Percentiles rank a stretch among this genome's conserved stretches.
Evolutionary conservation across 1,140 invertebrate genomes (phyloP).

Genomic region (Leptinotarsa defecta): DNA sequence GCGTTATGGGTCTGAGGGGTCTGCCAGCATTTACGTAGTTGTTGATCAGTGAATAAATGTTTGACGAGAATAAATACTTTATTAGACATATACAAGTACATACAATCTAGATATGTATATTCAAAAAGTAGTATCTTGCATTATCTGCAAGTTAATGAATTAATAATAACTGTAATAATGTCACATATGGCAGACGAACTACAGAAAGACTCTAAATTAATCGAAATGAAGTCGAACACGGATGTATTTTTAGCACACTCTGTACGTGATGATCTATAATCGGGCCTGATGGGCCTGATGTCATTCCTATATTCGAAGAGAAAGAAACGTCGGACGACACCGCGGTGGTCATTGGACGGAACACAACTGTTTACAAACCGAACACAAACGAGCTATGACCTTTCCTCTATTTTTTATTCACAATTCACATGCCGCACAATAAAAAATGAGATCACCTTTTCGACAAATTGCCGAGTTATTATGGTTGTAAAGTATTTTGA

Average conservation of each 20-base stretch:
- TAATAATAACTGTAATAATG: no score
- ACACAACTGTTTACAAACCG: not conserved
- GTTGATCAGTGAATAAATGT: no score
- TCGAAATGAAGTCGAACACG: no score
- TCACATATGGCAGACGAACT: no score
- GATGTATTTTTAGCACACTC: not conserved
- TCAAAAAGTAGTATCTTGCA: no score
- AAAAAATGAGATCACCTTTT: slow-evolving; percentile 8
- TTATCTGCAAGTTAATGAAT: no score
- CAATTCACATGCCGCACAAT: slow-evolving; percentile 8
- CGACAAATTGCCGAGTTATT: not conserved
- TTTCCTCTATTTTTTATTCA: slow-evolving; percentile 1
- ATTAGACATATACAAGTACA: no score
- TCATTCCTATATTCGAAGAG: slow-evolving; percentile 6
- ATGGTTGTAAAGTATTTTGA: not conserved
- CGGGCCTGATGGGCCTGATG: not conserved
- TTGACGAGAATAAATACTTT: no score
- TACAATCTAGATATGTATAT: no score
- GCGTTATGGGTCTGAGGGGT: no score
- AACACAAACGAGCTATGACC: slow-evolving; percentile 3
- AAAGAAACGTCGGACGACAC: not conserved
- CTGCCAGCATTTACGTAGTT: no score
- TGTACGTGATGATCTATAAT: slow-evolving; percentile 3
- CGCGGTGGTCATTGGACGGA: not conserved
- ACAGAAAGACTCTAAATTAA: no score